Base-by-base conservation (phyloP, 2,888 invertebrate genomes). In the Brenthis hecate region DNA sequence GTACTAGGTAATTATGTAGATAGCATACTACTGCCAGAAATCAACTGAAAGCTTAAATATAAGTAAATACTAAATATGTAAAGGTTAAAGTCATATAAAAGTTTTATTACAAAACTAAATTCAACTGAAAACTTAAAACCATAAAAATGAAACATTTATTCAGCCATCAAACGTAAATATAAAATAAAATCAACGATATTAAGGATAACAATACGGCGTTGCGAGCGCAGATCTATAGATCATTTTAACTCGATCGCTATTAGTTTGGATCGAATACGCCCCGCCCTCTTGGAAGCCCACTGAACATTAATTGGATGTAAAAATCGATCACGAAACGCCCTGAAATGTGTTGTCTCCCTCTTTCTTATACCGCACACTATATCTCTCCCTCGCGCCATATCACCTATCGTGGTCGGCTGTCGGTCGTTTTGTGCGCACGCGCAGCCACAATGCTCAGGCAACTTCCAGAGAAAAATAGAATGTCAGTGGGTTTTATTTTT, bases 231-330 rank as follows among this genome's bases (percentile, higher is more conserved):
- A 89, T 91, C 92, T 91, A 91, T 92, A 91, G 91, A 92, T 92
- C 92, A 92, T 92, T 91, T 90, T 85, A 84, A 79, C 87, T 89
- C 86, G 85, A 88, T 88, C 86, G 87, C 88, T 89, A 91, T 92
- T 92, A 91, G 91, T 84, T 83, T 88, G 87, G 83, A 85, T 85
- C 85, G 79, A 75, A 74, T 51, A 80, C 76, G 87, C 89, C 81
- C 89, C 92, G 88, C 92, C 92, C 81, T 81, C 83, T 78, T 85
- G 77, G 83, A 91, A 91, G 90, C 90, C 89, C 92, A 91, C 88
- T 92, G 91, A 91, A 81, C 92, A 89, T 92, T 90, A 92, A 92
- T 92, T 92, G 92, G 92, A 84, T 83, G 85, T 84, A 78, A 86
- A 86, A 86, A 81, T 87, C 80, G 83, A 87, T 80, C 82, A 81